These are phyloP conservation scores for Mungos mungo DNA, from an alignment of 2,113 vertebrate species.

Conservation along the genomic window DNA sequence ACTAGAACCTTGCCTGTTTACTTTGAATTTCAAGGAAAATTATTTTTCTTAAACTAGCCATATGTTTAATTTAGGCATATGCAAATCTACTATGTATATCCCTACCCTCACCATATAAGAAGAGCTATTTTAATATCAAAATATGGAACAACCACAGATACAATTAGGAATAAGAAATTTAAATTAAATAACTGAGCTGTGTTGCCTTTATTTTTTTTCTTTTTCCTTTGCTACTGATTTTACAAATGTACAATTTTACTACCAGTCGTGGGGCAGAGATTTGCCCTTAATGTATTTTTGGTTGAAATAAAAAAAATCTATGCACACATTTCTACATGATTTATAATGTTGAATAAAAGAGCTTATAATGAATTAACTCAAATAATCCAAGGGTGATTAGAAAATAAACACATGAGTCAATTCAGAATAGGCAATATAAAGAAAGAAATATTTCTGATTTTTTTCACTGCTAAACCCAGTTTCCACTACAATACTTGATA, in stretches of 20 bases:
- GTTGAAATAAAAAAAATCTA: not conserved
- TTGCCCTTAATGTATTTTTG: not conserved
- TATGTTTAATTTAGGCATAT: not conserved
- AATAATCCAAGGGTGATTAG: not conserved
- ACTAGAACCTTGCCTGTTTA: not conserved
- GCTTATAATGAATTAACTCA: not conserved
- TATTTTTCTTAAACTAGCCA: not conserved
- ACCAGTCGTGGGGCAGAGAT: not conserved
- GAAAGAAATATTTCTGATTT: not conserved
- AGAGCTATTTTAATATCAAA: not conserved
- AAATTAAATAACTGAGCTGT: not conserved
- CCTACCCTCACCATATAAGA: not conserved
- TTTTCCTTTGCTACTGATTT: not conserved
- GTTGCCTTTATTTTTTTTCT: not conserved
- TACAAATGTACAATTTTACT: not conserved
- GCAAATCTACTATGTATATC: not conserved
- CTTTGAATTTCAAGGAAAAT: slow-evolving; percentile 22
- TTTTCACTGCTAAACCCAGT: not conserved
- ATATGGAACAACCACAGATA: not conserved
- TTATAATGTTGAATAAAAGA: not conserved
- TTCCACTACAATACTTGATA: not conserved
- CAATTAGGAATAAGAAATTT: not conserved
- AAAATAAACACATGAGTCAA: not conserved
- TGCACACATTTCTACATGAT: not conserved
- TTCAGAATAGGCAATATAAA: not conserved